Percentiles rank a stretch among this genome's conserved stretches.
These are phyloP conservation scores for Cynocephalus volans DNA, from an alignment of 2,113 vertebrate species.

Conservation along the genomic window DNA sequence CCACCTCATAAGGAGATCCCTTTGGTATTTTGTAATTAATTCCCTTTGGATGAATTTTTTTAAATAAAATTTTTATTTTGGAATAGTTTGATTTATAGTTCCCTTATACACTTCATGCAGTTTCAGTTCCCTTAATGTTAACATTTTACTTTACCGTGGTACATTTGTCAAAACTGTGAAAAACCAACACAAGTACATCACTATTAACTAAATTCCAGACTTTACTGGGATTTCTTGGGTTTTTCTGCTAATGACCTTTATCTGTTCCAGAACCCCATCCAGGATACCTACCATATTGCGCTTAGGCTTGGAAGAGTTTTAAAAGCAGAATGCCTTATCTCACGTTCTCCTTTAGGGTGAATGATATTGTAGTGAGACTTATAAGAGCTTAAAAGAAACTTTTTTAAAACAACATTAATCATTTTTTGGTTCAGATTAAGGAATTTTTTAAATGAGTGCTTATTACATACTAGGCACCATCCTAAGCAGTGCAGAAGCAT, in stretches of 20 bases:
- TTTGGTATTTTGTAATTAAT: conserved; percentile 54
- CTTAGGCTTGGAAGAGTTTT: conserved; percentile 54
- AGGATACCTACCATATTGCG: conserved; percentile 28
- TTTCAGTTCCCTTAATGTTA: conserved; percentile 45
- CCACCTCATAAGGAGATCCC: background rate
- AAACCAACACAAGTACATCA: conserved; percentile 8
- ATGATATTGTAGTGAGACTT: conserved; percentile 50
- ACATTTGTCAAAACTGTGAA: conserved; percentile 60
- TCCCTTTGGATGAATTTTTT: conserved; percentile 36
- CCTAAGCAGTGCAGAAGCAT: conserved; percentile 47
- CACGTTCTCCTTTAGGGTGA: conserved; percentile 44
- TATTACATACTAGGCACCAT: background rate
- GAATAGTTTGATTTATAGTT: conserved; percentile 54
- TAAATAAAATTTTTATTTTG: conserved; percentile 4
- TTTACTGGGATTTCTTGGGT: conserved; percentile 39
- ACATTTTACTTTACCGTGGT: conserved; percentile 15
- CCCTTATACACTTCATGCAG: background rate
- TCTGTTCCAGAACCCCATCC: conserved; percentile 42
- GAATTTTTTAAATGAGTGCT: conserved; percentile 56
- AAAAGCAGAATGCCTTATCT: conserved; percentile 58
- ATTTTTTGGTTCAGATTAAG: conserved; percentile 49
- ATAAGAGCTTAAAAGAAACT: conserved; percentile 60
- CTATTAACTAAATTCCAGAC: conserved; percentile 23
- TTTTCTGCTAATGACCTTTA: conserved; percentile 66
- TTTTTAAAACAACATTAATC: conserved; percentile 54